These are phyloP conservation scores for Physocephala rufipes DNA, from an alignment of 2,888 invertebrate species.

Conservation along the genomic window DNA sequence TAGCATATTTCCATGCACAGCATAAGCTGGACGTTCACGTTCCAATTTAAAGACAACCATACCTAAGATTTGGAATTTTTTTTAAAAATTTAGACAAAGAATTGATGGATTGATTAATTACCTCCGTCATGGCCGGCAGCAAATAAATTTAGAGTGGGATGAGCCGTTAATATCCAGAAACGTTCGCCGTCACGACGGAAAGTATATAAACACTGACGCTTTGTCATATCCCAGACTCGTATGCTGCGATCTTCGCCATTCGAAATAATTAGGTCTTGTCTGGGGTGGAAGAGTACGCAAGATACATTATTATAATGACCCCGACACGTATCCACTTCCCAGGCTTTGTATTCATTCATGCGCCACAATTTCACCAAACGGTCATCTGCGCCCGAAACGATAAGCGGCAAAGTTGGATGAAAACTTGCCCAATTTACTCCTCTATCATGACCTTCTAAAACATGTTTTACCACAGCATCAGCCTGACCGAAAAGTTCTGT, in stretches of 20 bases:
- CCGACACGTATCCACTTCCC: conserved; percentile 99
- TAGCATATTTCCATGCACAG: conserved; percentile 89
- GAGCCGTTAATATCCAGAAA: conserved; percentile 96
- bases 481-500: conserved; percentile 96
- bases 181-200: conserved; percentile 95
- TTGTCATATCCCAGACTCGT: conserved; percentile 98
- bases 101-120: conserved; percentile 67
- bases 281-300: conserved; percentile 95
- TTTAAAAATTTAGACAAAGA: not conserved
- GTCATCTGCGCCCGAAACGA: conserved; percentile 99
- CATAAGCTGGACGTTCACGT: conserved; percentile 95
- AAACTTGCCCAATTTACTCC: conserved; percentile 99
- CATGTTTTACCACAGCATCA: conserved; percentile 92
- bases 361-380: conserved; percentile 97
- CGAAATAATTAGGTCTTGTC: conserved; percentile 94
- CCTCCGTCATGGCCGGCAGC: conserved; percentile 99
- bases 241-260: conserved; percentile 99
- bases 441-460: conserved; percentile 92
- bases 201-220: conserved; percentile 89
- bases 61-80: conserved; percentile 48
- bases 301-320: conserved; percentile 99
- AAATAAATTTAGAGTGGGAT: conserved; percentile 94
- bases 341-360: conserved; percentile 98
- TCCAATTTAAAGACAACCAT: conserved; percentile 77
- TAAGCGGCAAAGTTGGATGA: conserved; percentile 92